A percentile compares a stretch with the other conserved stretches of the same genome.
Conservation (phyloP, 2,888 invertebrate species). For the Taenaris catops region DNA sequence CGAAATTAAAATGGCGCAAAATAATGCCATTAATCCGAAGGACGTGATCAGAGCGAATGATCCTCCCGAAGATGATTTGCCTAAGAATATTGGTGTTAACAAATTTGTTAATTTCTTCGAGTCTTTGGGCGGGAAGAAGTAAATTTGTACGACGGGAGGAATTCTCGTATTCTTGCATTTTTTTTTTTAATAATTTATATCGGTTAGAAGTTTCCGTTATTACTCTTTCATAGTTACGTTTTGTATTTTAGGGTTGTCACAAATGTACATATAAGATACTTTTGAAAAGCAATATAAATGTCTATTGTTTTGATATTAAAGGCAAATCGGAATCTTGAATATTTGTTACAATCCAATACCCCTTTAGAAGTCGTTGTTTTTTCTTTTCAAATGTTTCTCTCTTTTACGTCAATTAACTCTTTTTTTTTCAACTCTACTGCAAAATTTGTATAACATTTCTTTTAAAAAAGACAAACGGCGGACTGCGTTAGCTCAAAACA, state of each 20-base stretch:
- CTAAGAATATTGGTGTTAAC: slow-evolving; percentile 71
- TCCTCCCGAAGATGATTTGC: slow-evolving; percentile 68
- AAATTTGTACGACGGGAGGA: slow-evolving; percentile 23
- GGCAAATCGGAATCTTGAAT: no score
- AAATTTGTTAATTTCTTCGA: slow-evolving; percentile 74
- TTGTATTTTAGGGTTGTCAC: not conserved
- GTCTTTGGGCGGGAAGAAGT: slow-evolving; percentile 69
- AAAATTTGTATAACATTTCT: no score
- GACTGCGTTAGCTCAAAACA: no score
- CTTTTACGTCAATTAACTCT: no score
- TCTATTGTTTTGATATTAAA: no score
- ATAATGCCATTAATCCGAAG: slow-evolving; percentile 49
- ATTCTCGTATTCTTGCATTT: slow-evolving; percentile 2
- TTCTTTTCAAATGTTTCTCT: no score
- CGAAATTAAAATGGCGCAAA: slow-evolving; percentile 63
- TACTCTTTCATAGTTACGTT: slow-evolving; percentile 1
- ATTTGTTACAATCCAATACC: no score
- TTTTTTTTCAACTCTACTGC: no score
- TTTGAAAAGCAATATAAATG: no score
- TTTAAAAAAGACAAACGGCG: no score
- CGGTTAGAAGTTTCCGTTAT: not conserved
- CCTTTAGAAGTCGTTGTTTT: no score
- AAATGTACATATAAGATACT: not conserved
- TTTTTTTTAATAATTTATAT: slow-evolving; percentile 4
- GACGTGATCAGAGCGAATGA: slow-evolving; percentile 70